Percentiles rank a stretch among this genome's conserved stretches.
These are phyloP conservation scores for Fissipunctia ypsillon DNA, from an alignment of 2,888 invertebrate genomes.

Conservation along the genomic window DNA sequence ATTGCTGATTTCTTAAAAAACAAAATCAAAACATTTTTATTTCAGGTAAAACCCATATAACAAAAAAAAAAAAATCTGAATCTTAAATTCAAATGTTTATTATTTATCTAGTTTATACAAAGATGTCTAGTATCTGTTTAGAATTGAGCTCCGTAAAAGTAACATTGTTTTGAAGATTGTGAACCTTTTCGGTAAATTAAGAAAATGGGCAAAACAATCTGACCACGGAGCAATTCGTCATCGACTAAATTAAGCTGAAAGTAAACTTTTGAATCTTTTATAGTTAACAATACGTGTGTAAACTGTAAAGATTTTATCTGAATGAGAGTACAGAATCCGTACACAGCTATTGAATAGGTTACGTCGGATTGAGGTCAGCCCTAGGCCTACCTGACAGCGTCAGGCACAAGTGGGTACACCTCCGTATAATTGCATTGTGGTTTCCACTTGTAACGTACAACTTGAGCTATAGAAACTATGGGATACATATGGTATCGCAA, in stretches of 20 bases:
- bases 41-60: too few relatives aligned
- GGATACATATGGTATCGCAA: neutral
- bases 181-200: neutral
- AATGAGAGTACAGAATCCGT: slow-evolving; percentile 15
- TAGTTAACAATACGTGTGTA: neutral
- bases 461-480: slow-evolving; percentile 10
- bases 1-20: too few relatives aligned
- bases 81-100: neutral
- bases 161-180: neutral
- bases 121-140: neutral
- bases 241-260: too few relatives aligned
- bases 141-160: too few relatives aligned
- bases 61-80: too few relatives aligned
- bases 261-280: too few relatives aligned
- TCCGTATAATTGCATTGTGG: slow-evolving; percentile 57
- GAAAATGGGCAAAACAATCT: neutral
- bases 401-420: slow-evolving; percentile 46
- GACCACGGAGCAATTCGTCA: too few relatives aligned
- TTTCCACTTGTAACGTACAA: slow-evolving; percentile 32
- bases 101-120: neutral
- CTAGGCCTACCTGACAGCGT: slow-evolving; percentile 49
- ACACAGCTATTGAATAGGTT: slow-evolving; percentile 41
- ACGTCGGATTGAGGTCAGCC: slow-evolving; percentile 56
- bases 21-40: too few relatives aligned
- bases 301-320: neutral